These are phyloP conservation scores for Epinotia bilunana DNA, from an alignment of 2,888 invertebrate species.

Conservation along the genomic window DNA sequence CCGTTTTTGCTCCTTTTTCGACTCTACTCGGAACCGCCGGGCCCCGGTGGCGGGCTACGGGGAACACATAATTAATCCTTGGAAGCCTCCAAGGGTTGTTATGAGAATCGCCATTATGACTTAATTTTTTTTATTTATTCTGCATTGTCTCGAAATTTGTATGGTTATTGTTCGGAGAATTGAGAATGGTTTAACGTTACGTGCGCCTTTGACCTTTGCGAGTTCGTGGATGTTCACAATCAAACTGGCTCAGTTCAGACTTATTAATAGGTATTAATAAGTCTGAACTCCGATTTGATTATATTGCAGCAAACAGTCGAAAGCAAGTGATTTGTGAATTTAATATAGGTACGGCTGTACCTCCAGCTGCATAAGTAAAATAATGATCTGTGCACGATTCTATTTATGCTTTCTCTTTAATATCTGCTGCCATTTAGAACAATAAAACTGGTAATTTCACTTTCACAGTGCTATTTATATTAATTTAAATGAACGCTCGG, in stretches of 20 bases:
- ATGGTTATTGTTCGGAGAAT: constrained; percentile 75
- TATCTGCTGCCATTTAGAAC: neutral
- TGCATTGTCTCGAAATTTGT: constrained; percentile 76
- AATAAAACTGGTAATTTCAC: constrained; percentile 48
- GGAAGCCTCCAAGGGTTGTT: constrained; percentile 83
- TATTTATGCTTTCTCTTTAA: too few relatives aligned
- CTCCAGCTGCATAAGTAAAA: too few relatives aligned
- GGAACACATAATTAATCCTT: constrained; percentile 84
- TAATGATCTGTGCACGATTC: too few relatives aligned
- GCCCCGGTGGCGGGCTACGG: constrained; percentile 82
- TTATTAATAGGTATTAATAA: neutral
- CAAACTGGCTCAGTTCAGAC: too few relatives aligned
- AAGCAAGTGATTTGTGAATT: too few relatives aligned
- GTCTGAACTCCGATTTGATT: too few relatives aligned
- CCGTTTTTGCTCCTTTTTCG: constrained; percentile 84
- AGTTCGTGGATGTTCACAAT: neutral
- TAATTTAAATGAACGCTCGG: neutral
- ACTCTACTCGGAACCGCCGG: constrained; percentile 82
- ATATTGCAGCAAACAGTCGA: too few relatives aligned
- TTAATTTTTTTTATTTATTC: constrained; percentile 66
- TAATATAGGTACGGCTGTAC: too few relatives aligned
- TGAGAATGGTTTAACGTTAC: constrained; percentile 55
- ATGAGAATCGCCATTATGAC: constrained; percentile 79
- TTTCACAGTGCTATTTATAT: neutral
- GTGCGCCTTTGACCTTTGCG: constrained; percentile 67